These are phyloP conservation scores for Pristionchus arcanus DNA, from an alignment of 2,888 invertebrate genomes.

Conservation along the genomic window DNA sequence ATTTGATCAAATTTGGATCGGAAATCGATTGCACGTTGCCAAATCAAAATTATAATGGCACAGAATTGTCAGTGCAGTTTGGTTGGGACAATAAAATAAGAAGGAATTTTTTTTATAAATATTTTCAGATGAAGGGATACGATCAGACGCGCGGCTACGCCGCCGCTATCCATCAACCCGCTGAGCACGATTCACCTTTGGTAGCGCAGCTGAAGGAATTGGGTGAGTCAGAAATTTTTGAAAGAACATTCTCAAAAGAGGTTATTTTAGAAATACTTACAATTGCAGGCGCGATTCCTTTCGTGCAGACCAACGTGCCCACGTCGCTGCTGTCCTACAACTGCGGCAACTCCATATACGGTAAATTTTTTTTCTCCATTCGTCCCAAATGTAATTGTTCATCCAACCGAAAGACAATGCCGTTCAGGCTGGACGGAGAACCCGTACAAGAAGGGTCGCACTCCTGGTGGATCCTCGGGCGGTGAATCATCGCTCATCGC, in stretches of 20 bases:
- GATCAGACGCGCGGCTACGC: constrained; percentile 78
- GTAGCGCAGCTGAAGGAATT: constrained; percentile 68
- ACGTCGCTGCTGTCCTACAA: constrained; percentile 77
- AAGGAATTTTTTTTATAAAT: too few species aligned
- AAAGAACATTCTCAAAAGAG: too few species aligned
- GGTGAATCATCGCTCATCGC: constrained; percentile 80
- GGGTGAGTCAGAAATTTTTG: constrained; percentile 57
- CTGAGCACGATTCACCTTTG: constrained; percentile 64
- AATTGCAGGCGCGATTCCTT: constrained; percentile 81
- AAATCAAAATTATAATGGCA: too few species aligned
- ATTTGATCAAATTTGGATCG: too few species aligned
- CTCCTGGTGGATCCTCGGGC: constrained; percentile 80
- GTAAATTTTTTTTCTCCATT: constrained; percentile 61
- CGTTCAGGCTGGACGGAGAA: constrained; percentile 56
- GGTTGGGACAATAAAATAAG: too few species aligned
- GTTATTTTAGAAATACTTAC: too few species aligned
- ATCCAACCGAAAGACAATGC: neutral
- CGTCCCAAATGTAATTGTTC: neutral
- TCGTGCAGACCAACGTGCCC: constrained; percentile 81
- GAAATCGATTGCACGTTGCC: too few species aligned
- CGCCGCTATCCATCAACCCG: constrained; percentile 71
- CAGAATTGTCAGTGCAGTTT: too few species aligned
- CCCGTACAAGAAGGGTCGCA: constrained; percentile 56
- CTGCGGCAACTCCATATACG: constrained; percentile 80
- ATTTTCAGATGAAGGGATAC: constrained; percentile 71